Conservation (phyloP, 1,140 invertebrate genomes). For the Drosophila rufa region DNA sequence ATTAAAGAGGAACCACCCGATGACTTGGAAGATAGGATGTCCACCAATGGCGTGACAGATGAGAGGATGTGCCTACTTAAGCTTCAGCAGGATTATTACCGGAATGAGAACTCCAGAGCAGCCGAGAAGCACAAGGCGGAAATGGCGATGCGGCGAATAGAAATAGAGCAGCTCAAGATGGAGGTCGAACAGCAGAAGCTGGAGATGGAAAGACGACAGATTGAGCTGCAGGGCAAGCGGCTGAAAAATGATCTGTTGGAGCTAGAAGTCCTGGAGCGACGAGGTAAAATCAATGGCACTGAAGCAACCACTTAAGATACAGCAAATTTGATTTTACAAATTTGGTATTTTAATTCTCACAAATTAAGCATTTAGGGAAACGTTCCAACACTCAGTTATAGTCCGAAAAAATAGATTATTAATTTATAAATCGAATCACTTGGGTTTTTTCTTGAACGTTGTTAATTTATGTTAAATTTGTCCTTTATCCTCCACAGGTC, state of each 20-base stretch:
- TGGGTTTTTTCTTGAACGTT: background rate
- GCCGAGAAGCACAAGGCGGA: constrained; percentile 14
- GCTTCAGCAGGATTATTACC: constrained; percentile 14
- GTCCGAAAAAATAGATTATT: background rate
- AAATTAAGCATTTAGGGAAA: background rate
- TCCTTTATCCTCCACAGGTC: background rate
- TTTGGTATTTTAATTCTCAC: background rate
- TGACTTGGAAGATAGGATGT: background rate
- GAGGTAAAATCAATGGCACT: background rate
- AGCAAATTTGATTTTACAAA: background rate
- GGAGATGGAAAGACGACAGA: background rate
- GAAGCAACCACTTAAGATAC: background rate
- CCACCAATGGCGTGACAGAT: background rate
- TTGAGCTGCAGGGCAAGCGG: background rate
- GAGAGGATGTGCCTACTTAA: constrained; percentile 5
- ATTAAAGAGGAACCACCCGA: background rate
- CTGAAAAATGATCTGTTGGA: constrained; percentile 18
- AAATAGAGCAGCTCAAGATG: constrained; percentile 9
- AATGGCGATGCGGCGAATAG: background rate
- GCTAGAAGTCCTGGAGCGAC: background rate
- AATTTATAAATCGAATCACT: background rate
- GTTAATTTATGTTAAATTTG: background rate
- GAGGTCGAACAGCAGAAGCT: background rate
- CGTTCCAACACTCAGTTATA: background rate
- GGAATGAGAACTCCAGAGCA: constrained; percentile 10